Conservation (phyloP, 2,888 invertebrate species). For the Sesamia inferens region DNA sequence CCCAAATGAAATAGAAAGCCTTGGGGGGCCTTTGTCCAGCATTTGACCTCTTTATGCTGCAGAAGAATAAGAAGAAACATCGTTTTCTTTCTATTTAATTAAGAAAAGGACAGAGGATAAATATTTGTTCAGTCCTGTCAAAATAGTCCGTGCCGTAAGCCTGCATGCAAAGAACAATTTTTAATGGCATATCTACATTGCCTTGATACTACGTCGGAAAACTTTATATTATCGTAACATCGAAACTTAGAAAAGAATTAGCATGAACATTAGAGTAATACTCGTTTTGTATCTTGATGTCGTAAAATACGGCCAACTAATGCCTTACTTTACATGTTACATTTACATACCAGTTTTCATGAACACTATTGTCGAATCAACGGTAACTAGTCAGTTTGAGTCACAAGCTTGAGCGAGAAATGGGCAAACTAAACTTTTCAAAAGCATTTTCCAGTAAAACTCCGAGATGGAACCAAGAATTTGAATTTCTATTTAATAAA, state of each 20-base stretch:
- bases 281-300: constrained; percentile 47
- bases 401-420: neutral
- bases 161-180: neutral
- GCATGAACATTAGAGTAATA: constrained; percentile 44
- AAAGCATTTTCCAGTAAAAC: too few species aligned
- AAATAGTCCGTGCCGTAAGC: neutral
- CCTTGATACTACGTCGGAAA: constrained; percentile 21
- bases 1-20: too few species aligned
- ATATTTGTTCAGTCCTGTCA: too few species aligned
- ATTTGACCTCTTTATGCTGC: too few species aligned
- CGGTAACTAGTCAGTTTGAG: constrained; percentile 59
- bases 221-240: constrained; percentile 30
- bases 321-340: constrained; percentile 84
- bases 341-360: constrained; percentile 84
- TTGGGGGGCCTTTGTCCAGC: too few species aligned
- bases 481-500: too few species aligned
- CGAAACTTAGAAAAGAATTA: constrained; percentile 40
- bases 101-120: too few species aligned
- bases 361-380: constrained; percentile 81
- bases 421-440: neutral
- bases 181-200: constrained; percentile 9
- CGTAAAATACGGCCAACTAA: constrained; percentile 57
- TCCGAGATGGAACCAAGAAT: too few species aligned
- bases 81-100: too few species aligned
- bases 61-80: too few species aligned